phyloP scores from a whole-genome alignment of 2,888 invertebrate species.

The Octonoba sinensis region DNA sequence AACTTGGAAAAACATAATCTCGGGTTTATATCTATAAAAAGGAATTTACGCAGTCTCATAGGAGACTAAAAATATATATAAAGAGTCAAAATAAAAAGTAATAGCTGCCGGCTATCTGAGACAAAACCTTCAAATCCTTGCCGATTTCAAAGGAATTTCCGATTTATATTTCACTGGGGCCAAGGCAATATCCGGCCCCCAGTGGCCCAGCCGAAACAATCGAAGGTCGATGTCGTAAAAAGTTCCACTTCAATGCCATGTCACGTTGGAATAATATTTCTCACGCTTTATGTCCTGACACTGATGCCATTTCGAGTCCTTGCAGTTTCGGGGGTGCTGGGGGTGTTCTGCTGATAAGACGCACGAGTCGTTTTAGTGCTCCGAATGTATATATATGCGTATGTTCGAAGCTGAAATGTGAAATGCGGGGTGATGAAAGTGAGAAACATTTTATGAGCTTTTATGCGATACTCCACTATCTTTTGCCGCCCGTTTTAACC shows the following conservation, averaged over 20 bases:
- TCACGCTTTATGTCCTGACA: not conserved
- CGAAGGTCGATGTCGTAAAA: slow-evolving; percentile 2
- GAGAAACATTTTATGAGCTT: too few relatives aligned
- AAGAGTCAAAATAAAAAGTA: not conserved
- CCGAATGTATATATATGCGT: too few relatives aligned
- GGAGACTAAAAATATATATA: not conserved
- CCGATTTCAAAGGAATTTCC: slow-evolving; percentile 8
- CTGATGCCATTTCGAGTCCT: slow-evolving; percentile 1
- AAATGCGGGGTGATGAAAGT: too few relatives aligned
- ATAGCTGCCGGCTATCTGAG: not conserved
- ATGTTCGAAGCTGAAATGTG: too few relatives aligned
- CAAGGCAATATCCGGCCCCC: slow-evolving; percentile 4
- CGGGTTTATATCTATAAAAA: too few relatives aligned
- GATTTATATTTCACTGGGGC: not conserved
- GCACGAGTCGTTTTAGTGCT: not conserved
- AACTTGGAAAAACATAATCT: too few relatives aligned
- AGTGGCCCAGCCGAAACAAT: slow-evolving; percentile 2
- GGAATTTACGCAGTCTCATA: too few relatives aligned
- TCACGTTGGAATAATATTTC: slow-evolving; percentile 4
- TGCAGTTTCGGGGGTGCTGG: not conserved
- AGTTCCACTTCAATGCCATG: slow-evolving; percentile 1
- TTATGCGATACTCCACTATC: too few relatives aligned
- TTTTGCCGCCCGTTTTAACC: too few relatives aligned
- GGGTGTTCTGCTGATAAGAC: not conserved
- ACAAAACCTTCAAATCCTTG: not conserved